Evolutionary conservation across 2,113 vertebrate species (phyloP), one percentile per base, ranked within the genome.

Genomic region (Anthoscopus minutus): DNA sequence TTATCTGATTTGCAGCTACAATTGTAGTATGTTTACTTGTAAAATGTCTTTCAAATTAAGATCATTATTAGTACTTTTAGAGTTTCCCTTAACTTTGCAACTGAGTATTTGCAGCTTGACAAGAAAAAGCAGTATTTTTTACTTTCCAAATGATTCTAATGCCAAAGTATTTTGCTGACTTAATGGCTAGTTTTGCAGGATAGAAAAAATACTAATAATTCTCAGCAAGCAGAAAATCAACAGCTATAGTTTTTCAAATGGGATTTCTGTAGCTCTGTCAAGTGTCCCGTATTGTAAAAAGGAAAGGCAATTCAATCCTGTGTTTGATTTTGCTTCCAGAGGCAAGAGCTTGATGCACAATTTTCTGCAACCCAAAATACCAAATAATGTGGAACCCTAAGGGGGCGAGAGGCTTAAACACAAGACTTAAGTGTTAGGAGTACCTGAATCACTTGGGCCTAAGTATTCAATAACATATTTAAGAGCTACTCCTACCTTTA

Each of bases 211-310:
- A 89, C 93, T 93, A 96, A 87, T 96, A 96, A 95, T 87, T 97
- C 91, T 88, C 80, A 84, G 86, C 67, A 83, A 95, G 94, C 96
- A 96, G 94, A 94, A 96, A 96, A 96, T 95, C 93, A 94, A 93
- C 96, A 93, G 80, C 88, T 86, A 86, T 81, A 73, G 1, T 92
- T 88, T 93, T 84, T 95, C 88, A 94, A 78, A 89, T 79, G 58
- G 54, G 77, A 94, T 95, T 96, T 96, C 83, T 96, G 40, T 92
- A 93, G 81, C 66, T 91, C 86, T 77, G 53, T 85, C 90, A 80
- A 96, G 77, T 60, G 64, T 53, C 70, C 33, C 58, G 61, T 38
- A 64, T 30, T 81, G 69, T 79, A 81, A 57, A 81, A 93, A 76
- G 61, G 70, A 57, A 84, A 92, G 44, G 37, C 23, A 95, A 82